A percentile compares a stretch with the other conserved stretches of the same genome.
Evolutionary conservation across 2,113 vertebrate species (phyloP).

Genomic region (Ivindomyrus marchei): DNA sequence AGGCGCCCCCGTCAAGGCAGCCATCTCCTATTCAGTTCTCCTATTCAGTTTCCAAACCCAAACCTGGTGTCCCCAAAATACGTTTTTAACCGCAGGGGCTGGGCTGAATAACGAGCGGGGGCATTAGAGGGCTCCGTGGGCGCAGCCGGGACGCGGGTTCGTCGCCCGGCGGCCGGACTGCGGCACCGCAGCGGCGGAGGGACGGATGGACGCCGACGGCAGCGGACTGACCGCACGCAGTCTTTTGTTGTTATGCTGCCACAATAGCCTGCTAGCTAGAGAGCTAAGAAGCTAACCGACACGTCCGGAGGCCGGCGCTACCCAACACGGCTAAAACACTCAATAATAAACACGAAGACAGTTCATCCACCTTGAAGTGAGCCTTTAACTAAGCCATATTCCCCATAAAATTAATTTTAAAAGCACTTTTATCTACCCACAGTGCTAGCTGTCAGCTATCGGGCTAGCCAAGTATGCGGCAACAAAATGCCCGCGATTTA

Average conservation of each 20-base stretch:
- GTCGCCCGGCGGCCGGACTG: background rate
- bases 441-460: background rate
- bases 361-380: background rate
- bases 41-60: background rate
- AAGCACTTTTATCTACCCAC: background rate
- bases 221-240: background rate
- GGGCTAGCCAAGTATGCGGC: background rate
- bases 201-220: background rate
- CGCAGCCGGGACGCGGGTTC: background rate
- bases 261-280: slow-evolving; percentile 7
- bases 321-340: background rate
- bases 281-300: background rate
- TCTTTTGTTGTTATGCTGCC: background rate
- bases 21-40: background rate
- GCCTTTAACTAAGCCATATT: background rate
- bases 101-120: background rate
- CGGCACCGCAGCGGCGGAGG: background rate
- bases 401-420: background rate
- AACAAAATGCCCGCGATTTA: background rate
- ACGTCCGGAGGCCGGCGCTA: background rate
- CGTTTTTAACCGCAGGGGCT: background rate
- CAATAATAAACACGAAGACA: background rate
- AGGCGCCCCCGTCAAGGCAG: background rate
- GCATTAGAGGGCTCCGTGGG: background rate
- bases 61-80: background rate